Evolutionary conservation across 1,140 invertebrate species (phyloP).

Genomic region (Nomia melanderi): DNA sequence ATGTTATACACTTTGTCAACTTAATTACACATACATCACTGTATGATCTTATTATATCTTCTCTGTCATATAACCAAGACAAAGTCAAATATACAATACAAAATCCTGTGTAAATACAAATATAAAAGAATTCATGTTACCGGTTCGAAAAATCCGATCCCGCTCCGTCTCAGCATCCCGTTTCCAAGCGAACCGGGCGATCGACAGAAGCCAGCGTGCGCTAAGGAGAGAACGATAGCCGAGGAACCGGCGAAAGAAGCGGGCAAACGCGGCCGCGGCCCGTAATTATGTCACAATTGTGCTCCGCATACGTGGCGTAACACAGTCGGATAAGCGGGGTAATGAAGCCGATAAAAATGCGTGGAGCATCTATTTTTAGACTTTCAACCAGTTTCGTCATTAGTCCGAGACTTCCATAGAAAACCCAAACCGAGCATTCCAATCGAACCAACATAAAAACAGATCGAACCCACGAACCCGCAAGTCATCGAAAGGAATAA

Average conservation of each 20-base stretch:
- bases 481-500: not conserved
- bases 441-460: not conserved
- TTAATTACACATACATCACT: no score
- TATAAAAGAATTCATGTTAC: no score
- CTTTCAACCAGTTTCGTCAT: conserved; percentile 10
- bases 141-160: no score
- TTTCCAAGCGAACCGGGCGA: not conserved
- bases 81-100: no score
- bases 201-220: not conserved
- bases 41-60: no score
- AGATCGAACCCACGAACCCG: no score
- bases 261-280: conserved; percentile 2
- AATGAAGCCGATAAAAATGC: conserved; percentile 41
- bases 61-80: no score
- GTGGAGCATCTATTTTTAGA: conserved; percentile 24
- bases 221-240: not conserved
- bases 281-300: conserved; percentile 46
- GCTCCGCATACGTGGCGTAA: conserved; percentile 27
- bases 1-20: no score
- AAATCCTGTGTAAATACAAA: no score
- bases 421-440: not conserved
- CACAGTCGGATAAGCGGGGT: conserved; percentile 27
- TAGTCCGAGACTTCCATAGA: not conserved
- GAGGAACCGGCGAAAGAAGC: conserved; percentile 17
- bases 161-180: not conserved